Base-by-base conservation (phyloP, 35 echinoderm and acorn worm species). In the Anneissia japonica region DNA sequence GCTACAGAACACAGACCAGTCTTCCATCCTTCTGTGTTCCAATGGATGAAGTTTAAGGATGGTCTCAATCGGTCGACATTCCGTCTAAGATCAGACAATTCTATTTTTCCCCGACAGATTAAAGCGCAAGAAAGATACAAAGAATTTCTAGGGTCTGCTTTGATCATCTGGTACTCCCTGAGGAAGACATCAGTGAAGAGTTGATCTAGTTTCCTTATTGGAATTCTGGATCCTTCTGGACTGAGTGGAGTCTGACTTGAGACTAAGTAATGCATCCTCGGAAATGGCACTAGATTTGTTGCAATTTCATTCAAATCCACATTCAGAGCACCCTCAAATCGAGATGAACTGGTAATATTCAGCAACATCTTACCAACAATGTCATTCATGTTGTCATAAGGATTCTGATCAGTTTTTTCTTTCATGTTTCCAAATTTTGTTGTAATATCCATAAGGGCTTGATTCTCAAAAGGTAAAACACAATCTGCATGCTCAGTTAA, bases 11-110 rank as follows among this genome's bases (percentile, higher is more conserved):
- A 99, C 23, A 99, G 74, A 73, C 96, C 96, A 38, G 96, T 99
- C 88, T 99, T 99, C 96, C 96, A 99, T 29, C 92, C 96, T 79
- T 99, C 96, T 17, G 92, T 93, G 74, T 99, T 99, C 96, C 96
- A 94, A 51, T 94, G 89, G 46, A 99, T 99, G 84, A 99, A 99
- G 16, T 91, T 85, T 33, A 99, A 83, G 16, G 96, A 99, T 34
- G 96, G 96, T 33, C 92, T 93, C 31, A 99, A 74, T 51, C 96
- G 94, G 46, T 97, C 90, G 31, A 99, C 92, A 74, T 99, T 99
- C 85, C 96, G 88, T 34, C 96, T 79, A 39, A 99, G 89, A 78
- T 99, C 92, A 30, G 92, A 93, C 56, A 99, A 82, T 41, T 94
- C 86, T 30, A 99, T 86, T 51, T 91, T 89, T 23, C 92, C 96